Evolutionary conservation across 2,113 vertebrate species (phyloP).

Genomic region (Mormyrus lacerda): DNA sequence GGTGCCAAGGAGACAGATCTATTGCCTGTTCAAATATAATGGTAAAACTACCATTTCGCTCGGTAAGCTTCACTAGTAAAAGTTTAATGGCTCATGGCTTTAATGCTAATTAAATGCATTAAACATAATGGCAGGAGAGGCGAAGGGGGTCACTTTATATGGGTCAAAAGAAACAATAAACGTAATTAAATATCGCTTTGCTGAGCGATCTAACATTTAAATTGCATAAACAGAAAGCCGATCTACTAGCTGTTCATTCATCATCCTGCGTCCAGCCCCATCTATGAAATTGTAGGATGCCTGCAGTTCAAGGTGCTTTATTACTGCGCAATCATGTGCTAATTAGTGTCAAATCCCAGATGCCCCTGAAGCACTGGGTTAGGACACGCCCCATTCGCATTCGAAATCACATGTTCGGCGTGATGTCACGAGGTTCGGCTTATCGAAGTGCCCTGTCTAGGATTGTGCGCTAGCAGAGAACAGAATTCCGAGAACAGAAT

Average conservation of each 20-base stretch:
- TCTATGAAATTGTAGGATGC: not conserved
- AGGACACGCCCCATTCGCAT: not conserved
- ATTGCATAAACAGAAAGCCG: not conserved
- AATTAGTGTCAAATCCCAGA: not conserved
- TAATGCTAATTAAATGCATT: slow-evolving; percentile 3
- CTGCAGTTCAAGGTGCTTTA: not conserved
- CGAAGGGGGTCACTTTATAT: not conserved
- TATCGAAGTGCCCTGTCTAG: not conserved
- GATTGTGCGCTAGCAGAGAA: not conserved
- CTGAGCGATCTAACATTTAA: not conserved
- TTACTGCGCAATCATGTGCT: not conserved
- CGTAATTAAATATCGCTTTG: not conserved
- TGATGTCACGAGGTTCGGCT: not conserved
- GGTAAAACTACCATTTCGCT: not conserved
- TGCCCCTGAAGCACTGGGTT: not conserved
- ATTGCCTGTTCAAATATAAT: not conserved
- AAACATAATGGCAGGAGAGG: not conserved
- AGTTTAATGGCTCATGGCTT: not conserved
- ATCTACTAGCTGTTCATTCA: not conserved
- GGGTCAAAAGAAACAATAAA: not conserved
- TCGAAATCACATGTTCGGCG: not conserved
- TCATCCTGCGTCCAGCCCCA: not conserved
- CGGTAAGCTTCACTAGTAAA: not conserved
- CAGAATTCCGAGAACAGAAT: too few species aligned
- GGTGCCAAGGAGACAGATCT: not conserved